These are phyloP conservation scores for Psilopsiagon aurifrons DNA, from an alignment of 2,113 vertebrate species.

Conservation along the genomic window DNA sequence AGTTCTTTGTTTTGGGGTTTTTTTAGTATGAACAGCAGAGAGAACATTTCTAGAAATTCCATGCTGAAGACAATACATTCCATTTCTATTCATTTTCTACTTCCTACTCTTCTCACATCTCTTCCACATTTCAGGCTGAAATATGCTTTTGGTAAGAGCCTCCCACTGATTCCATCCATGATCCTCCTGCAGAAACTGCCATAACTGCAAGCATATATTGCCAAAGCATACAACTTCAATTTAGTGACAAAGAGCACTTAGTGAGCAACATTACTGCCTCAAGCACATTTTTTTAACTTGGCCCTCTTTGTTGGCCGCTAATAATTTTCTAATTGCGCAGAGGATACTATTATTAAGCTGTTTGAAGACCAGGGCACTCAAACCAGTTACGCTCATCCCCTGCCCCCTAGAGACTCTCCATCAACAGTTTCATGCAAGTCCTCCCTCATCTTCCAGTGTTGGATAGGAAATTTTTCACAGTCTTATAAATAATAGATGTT, in stretches of 20 bases:
- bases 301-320: background rate
- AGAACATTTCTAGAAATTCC: background rate
- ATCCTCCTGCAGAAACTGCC: background rate
- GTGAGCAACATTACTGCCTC: background rate
- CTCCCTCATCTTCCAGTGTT: background rate
- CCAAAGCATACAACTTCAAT: background rate
- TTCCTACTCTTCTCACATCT: background rate
- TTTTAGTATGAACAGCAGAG: background rate
- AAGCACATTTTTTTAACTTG: background rate
- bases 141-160: background rate
- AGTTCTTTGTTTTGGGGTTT: background rate
- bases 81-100: rapidly evolving
- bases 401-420: background rate
- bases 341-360: background rate
- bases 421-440: background rate
- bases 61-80: background rate
- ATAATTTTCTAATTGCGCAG: background rate
- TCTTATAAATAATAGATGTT: background rate
- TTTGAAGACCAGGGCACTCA: background rate
- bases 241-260: background rate
- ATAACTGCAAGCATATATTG: background rate
- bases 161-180: background rate
- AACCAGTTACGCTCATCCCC: background rate
- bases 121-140: background rate
- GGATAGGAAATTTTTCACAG: background rate